Evolutionary conservation across 2,797 vertebrate species (phyloP), one percentile per base, ranked within the genome.

Genomic region (Hirundo rustica): DNA sequence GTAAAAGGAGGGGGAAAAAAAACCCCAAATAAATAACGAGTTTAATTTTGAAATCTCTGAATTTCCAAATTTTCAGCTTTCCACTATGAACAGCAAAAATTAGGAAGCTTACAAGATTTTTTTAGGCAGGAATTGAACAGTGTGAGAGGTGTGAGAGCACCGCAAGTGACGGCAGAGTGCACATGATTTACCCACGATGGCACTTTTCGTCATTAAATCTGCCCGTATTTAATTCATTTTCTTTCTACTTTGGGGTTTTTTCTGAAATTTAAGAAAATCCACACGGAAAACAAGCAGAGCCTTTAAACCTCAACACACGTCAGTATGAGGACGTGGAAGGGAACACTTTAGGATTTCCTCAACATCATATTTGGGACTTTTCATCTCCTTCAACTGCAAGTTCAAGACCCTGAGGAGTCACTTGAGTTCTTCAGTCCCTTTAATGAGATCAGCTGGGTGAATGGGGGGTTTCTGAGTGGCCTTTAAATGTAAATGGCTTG

Each of bases 291-390:
- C 0, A 2, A n/a, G 16, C 62, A 18, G 74, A 74, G 42, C 30
- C 21, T 81, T 58, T 14, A 67, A 73, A 5, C 22, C 66, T 34
- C 71, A 9, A 14, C 44, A 20, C 23, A 16, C 19, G 29, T 15
- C 57, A 9, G 26, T 0, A 3, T 0, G 13, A 20, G 38, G 48
- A 47, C 0, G 0, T 10, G 27, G 47, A 61, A 40, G 21, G 23
- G 67, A 45, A 32, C 0, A 51, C 58, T 16, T 76, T 13, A 44
- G 68, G 60, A 32, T 75, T 73, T 72, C 51, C 72, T 79, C 62
- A 7, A 5, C 27, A 32, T 67, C 7, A 3, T 34, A 68, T 73
- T 36, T 82, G 51, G 79, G 79, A 83, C 44, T 71, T 83, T 40
- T 45, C 72, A 27, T 64, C 34, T 76, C 72, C 79, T 72, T 73